Conservation (phyloP, 1,140 invertebrate genomes). For the Pogonomyrmex barbatus region DNA sequence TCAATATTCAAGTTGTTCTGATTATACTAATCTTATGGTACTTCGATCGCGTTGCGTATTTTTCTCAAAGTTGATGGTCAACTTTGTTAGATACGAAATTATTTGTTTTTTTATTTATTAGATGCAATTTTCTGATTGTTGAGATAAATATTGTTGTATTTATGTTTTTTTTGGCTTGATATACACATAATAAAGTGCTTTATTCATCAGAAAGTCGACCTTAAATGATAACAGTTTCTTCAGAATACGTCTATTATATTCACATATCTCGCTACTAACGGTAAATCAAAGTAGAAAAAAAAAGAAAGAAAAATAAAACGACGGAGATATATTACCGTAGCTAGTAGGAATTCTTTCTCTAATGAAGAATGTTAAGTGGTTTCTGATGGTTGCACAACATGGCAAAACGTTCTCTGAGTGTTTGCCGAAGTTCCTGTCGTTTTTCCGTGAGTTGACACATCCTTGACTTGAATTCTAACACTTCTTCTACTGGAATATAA, state of each 20-base stretch:
- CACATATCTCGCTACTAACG: conserved; percentile 73
- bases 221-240: conserved; percentile 73
- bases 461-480: conserved; percentile 92
- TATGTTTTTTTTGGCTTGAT: conserved; percentile 45
- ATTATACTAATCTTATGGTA: conserved; percentile 8
- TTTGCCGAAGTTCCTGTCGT: conserved; percentile 93
- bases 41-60: conserved; percentile 9
- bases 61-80: conserved; percentile 5
- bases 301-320: conserved; percentile 27
- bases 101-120: conserved; percentile 63
- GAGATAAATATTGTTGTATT: conserved; percentile 65
- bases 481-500: conserved; percentile 95
- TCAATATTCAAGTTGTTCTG: background rate
- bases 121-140: conserved; percentile 41
- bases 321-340: conserved; percentile 63
- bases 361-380: conserved; percentile 81
- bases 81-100: conserved; percentile 4
- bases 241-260: conserved; percentile 76
- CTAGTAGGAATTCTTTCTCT: conserved; percentile 74
- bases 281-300: conserved; percentile 79
- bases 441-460: conserved; percentile 91
- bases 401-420: conserved; percentile 92
- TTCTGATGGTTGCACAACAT: conserved; percentile 88
- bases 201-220: conserved; percentile 65
- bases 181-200: conserved; percentile 70